Evolutionary conservation across 2,113 vertebrate genomes (phyloP).

Genomic region (Falcunculus frontatus): DNA sequence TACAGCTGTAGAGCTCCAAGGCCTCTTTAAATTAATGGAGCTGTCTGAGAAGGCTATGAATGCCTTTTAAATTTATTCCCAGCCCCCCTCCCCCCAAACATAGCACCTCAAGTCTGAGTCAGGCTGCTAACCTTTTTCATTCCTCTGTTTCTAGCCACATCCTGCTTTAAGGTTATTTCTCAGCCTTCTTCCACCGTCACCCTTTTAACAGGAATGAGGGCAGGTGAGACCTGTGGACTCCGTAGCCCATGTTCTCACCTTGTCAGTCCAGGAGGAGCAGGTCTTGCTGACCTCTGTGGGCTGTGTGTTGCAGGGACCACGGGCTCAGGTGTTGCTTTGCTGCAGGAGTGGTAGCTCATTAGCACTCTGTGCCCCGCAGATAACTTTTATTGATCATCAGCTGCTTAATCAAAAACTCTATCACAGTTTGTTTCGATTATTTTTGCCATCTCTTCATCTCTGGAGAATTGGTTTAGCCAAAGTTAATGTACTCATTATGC

Average conservation of each 20-base stretch:
- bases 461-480: background rate
- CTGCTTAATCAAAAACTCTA: conserved; percentile 55
- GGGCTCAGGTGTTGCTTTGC: conserved; percentile 18
- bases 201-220: background rate
- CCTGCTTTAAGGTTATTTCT: background rate
- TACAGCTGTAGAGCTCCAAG: background rate
- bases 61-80: background rate
- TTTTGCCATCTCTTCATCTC: conserved; percentile 20
- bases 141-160: background rate
- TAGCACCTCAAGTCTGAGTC: background rate
- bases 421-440: conserved; percentile 26
- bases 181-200: background rate
- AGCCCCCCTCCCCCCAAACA: background rate
- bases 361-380: conserved; percentile 16
- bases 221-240: background rate
- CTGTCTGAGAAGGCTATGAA: background rate
- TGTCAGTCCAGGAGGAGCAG: background rate
- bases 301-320: accelerated
- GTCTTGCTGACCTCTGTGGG: background rate
- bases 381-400: conserved; percentile 60
- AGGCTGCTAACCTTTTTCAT: background rate
- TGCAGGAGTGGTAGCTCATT: conserved; percentile 25
- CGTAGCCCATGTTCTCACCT: accelerated
- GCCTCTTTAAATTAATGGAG: background rate
- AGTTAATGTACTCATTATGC: conserved; percentile 31